Conservation (phyloP, 2,113 vertebrate genomes). For the Tiliqua scincoides region DNA sequence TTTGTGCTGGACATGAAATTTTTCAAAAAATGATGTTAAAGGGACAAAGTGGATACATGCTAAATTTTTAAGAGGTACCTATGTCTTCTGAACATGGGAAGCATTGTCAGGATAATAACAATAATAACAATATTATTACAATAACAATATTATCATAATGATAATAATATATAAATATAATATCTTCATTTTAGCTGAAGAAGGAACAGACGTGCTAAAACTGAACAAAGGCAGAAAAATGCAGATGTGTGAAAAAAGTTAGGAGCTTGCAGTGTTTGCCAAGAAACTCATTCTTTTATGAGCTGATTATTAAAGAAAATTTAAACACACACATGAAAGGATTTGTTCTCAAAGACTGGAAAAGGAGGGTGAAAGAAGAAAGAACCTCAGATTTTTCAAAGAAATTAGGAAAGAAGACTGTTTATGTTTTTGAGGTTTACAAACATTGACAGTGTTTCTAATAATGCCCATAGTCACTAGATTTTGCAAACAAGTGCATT, state of each 20-base stretch:
- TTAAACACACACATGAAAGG: slow-evolving; percentile 11
- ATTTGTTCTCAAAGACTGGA: background rate
- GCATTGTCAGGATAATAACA: background rate
- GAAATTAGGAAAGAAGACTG: background rate
- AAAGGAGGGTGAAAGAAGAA: background rate
- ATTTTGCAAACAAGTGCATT: background rate
- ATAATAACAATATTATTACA: no score
- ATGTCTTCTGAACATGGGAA: background rate
- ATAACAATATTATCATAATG: no score
- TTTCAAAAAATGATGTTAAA: background rate
- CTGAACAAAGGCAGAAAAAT: background rate
- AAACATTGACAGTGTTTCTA: background rate
- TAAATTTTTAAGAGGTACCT: background rate
- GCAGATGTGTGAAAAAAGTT: background rate
- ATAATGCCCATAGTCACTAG: background rate
- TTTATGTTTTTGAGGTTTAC: slow-evolving; percentile 5
- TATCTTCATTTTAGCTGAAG: background rate
- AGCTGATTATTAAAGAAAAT: slow-evolving; percentile 17
- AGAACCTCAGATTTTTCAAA: background rate
- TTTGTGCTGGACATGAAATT: background rate
- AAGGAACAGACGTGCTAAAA: background rate
- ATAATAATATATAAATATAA: background rate
- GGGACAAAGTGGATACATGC: background rate
- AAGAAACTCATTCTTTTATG: background rate
- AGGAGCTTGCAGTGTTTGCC: background rate